Evolutionary conservation across 2,888 invertebrate genomes (phyloP).

Genomic region (Clanis bilineata): DNA sequence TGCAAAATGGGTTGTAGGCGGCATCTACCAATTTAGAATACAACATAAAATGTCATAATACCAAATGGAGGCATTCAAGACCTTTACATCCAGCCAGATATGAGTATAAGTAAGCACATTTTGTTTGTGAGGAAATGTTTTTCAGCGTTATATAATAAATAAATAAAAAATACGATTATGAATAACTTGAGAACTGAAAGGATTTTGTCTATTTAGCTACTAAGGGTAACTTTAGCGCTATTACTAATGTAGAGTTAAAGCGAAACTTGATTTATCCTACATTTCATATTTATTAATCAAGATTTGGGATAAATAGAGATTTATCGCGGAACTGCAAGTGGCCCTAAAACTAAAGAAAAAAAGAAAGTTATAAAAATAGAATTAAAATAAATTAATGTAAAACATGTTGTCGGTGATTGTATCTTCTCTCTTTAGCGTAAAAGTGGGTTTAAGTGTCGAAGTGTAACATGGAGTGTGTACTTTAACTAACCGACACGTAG

Average conservation of each 20-base stretch:
- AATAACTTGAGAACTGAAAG: no score
- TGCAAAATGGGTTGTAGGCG: constrained; percentile 46
- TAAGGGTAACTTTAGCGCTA: no score
- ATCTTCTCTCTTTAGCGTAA: constrained; percentile 41
- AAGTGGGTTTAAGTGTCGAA: constrained; percentile 59
- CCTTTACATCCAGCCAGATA: not conserved
- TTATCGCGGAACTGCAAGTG: no score
- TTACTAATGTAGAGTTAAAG: no score
- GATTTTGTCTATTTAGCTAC: no score
- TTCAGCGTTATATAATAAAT: no score
- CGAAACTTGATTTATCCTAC: no score
- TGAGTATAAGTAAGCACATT: not conserved
- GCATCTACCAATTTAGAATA: constrained; percentile 35
- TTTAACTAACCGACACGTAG: constrained; percentile 46
- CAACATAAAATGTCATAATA: constrained; percentile 43
- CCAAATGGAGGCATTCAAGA: constrained; percentile 24
- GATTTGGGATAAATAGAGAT: no score
- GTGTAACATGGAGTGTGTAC: constrained; percentile 46
- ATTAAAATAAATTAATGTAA: not conserved
- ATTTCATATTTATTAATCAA: no score
- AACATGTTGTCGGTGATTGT: constrained; percentile 34
- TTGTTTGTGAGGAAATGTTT: not conserved
- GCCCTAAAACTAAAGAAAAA: no score
- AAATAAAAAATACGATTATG: no score
- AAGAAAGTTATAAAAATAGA: no score